Base-by-base conservation (phyloP, 2,888 invertebrate species). In the Rapana venosa region DNA sequence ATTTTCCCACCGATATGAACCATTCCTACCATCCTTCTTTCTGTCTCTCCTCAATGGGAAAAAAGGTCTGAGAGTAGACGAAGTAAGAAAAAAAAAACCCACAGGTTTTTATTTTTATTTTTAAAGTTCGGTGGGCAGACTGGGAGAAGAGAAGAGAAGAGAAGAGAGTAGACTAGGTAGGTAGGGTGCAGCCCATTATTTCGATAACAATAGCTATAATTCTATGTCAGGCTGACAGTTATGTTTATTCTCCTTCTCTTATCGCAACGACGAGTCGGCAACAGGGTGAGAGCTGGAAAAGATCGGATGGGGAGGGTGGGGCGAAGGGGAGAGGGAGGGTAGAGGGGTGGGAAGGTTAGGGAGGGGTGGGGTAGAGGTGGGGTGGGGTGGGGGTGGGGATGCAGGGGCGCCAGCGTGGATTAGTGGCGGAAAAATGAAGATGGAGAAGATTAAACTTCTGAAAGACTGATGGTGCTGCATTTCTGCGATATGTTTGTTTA, bases 131-230 rank as follows among this genome's bases (percentile, higher is more conserved):
- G 74, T n/a, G n/a, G 13, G 74, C 30, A 47, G 74, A 30, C 30
- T 74, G 30, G 74, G 74, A n/a, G 26, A 13, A 26, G n/a, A 74
- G n/a, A 74, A 11, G 6, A 47, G 47, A 47, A n/a, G 74, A n/a
- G 26, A 13, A 26, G n/a, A 74, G n/a, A 74, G n/a, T 30, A 47
- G 47, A 47, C 47, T 47, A 74, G n/a, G 74, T 47, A 74, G n/a
- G 74, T 30, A 20, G 61, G 26, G 88, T 61, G 35, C 22, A 26
- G 66, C 26, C 88, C 88, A 88, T 88, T 88, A 88, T 88, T 47
- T 47, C 66, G 88, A 88, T 88, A 88, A 88, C 88, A 88, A 88
- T 88, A 88, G 88, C 88, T 84, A 88, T 88, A 83, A 36, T 61
- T 88, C 84, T 88, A 30, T 88, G 88, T 88, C 88, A 84, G 70